phyloP scores from a whole-genome alignment of 2,888 invertebrate species.

The Nemotelus nigrinus region DNA sequence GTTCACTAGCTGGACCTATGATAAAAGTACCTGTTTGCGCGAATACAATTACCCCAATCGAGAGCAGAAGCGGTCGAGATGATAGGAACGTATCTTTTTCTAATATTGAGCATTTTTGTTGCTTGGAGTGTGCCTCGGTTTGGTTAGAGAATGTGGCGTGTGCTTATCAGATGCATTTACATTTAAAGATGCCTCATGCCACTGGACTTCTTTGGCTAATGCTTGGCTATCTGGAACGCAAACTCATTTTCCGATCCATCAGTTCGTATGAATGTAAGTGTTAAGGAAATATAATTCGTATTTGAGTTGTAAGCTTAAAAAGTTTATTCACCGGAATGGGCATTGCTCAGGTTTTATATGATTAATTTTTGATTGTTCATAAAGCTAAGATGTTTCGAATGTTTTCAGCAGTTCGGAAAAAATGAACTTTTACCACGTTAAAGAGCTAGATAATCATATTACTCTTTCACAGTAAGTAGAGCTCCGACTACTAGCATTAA shows the following conservation, averaged over 20 bases:
- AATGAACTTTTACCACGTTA: too few species aligned
- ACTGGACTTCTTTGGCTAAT: constrained; percentile 8
- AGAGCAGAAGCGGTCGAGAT: constrained; percentile 2
- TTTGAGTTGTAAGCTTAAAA: too few species aligned
- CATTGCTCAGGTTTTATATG: too few species aligned
- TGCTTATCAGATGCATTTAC: constrained; percentile 16
- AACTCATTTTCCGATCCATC: constrained; percentile 41
- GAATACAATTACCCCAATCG: constrained; percentile 35
- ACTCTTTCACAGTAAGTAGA: too few species aligned
- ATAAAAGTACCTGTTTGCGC: not conserved
- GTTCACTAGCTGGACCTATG: not conserved
- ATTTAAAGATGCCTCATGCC: constrained; percentile 18
- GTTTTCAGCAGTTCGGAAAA: too few species aligned
- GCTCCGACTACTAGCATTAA: too few species aligned
- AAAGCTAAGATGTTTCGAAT: too few species aligned
- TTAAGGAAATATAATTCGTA: too few species aligned
- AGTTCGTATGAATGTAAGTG: too few species aligned
- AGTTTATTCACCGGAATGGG: too few species aligned
- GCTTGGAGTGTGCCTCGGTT: not conserved
- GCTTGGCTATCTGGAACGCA: constrained; percentile 29
- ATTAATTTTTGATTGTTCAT: too few species aligned
- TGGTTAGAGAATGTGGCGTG: constrained; percentile 21
- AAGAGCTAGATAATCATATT: too few species aligned
- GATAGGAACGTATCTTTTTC: not conserved
- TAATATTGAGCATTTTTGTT: not conserved